Evolutionary conservation across 2,888 invertebrate species (phyloP).

Genomic region (Frankliniella intonsa): DNA sequence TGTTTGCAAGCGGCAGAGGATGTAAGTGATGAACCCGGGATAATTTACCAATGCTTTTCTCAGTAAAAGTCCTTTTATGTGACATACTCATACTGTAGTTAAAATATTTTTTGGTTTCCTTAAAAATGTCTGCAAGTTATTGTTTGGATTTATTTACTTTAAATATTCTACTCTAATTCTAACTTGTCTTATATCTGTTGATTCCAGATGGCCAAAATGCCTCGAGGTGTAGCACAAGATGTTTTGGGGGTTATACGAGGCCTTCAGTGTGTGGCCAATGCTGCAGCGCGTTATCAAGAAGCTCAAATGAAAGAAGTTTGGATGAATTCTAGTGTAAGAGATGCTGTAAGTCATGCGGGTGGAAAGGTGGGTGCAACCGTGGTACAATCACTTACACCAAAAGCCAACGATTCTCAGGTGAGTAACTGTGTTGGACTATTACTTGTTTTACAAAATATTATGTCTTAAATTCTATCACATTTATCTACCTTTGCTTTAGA

Average conservation of each 20-base stretch:
- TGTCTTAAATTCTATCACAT: constrained; percentile 16
- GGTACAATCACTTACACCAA: not conserved
- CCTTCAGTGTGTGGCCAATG: constrained; percentile 61
- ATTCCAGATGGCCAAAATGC: constrained; percentile 34
- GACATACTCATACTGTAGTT: too few relatives aligned
- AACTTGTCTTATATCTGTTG: too few relatives aligned
- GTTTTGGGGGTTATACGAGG: constrained; percentile 57
- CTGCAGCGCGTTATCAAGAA: constrained; percentile 62
- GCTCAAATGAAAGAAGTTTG: constrained; percentile 57
- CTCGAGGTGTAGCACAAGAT: constrained; percentile 37
- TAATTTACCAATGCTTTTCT: not conserved
- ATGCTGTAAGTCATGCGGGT: constrained; percentile 36
- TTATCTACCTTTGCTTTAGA: constrained; percentile 35
- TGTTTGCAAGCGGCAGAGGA: too few relatives aligned
- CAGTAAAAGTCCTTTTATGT: too few relatives aligned
- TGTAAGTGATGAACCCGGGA: too few relatives aligned
- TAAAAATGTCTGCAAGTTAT: too few relatives aligned
- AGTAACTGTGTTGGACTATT: not conserved
- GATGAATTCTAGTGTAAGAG: constrained; percentile 65
- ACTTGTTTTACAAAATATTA: constrained; percentile 18
- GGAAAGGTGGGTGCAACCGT: not conserved
- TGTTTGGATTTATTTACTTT: too few relatives aligned
- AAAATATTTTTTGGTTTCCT: too few relatives aligned
- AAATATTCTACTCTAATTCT: not conserved
- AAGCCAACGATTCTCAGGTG: not conserved